Evolutionary conservation across 2,113 vertebrate genomes (phyloP).

Genomic region (Orcinus orca): DNA sequence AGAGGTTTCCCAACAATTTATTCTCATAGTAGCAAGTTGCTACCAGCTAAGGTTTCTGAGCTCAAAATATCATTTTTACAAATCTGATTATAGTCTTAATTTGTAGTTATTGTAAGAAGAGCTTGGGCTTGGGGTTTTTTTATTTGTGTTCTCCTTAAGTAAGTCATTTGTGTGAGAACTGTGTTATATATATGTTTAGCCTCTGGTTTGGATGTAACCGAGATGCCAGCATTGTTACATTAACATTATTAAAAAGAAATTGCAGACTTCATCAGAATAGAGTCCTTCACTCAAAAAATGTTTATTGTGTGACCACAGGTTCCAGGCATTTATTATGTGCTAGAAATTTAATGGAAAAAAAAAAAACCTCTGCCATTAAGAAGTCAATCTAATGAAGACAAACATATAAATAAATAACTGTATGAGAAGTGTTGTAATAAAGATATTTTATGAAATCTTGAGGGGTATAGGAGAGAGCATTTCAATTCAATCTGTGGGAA

Average conservation of each 20-base stretch:
- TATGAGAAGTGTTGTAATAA: not conserved
- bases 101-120: not conserved
- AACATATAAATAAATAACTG: not conserved
- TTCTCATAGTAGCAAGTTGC: not conserved
- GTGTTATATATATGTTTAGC: not conserved
- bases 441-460: not conserved
- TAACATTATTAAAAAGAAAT: conserved; percentile 37
- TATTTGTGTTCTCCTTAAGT: not conserved
- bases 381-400: conserved; percentile 1
- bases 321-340: conserved; percentile 13
- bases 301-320: not conserved
- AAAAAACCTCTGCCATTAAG: not conserved
- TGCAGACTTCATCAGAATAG: not conserved
- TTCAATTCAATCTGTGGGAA: not conserved
- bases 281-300: not conserved
- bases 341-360: conserved; percentile 9
- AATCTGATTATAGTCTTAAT: not conserved
- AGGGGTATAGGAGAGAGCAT: not conserved
- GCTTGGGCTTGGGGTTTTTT: not conserved
- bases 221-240: not conserved
- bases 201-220: not conserved
- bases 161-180: conserved; percentile 37
- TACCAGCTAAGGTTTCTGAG: not conserved
- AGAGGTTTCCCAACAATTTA: not conserved
- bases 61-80: conserved; percentile 17